phyloP scores from a whole-genome alignment of 2,797 vertebrate species.

The Antrozous pallidus region DNA sequence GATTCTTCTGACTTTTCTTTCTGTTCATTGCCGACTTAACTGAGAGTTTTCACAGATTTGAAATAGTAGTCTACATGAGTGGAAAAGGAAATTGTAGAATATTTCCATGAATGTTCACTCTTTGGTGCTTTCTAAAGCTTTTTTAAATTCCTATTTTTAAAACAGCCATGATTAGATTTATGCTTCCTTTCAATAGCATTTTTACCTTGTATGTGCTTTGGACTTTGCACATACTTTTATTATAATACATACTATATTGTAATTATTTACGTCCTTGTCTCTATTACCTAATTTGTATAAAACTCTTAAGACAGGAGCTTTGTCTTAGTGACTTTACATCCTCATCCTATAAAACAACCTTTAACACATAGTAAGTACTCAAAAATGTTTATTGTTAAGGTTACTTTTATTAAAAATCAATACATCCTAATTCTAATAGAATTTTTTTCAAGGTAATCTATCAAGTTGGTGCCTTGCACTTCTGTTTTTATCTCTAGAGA shows the following conservation, averaged over 20 bases:
- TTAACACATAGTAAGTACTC: neutral
- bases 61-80: neutral
- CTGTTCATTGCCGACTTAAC: neutral
- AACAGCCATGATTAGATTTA: neutral
- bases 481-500: constrained; percentile 14
- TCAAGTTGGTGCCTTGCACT: neutral
- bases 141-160: neutral
- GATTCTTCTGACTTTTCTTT: constrained; percentile 24
- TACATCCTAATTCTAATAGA: neutral
- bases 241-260: neutral
- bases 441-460: constrained; percentile 14
- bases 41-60: constrained; percentile 12
- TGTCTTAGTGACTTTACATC: neutral
- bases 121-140: neutral
- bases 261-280: neutral
- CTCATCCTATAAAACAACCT: constrained; percentile 8
- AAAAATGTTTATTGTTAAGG: constrained; percentile 3
- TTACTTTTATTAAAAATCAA: neutral
- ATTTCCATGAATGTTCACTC: neutral
- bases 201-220: neutral
- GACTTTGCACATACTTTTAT: neutral
- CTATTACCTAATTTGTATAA: neutral
- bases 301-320: neutral
- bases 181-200: neutral
- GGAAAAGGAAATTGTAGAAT: neutral